phyloP scores from a whole-genome alignment of 30 jellyfish, hydroid and myxozoan species.

The Aurelia sp. region DNA sequence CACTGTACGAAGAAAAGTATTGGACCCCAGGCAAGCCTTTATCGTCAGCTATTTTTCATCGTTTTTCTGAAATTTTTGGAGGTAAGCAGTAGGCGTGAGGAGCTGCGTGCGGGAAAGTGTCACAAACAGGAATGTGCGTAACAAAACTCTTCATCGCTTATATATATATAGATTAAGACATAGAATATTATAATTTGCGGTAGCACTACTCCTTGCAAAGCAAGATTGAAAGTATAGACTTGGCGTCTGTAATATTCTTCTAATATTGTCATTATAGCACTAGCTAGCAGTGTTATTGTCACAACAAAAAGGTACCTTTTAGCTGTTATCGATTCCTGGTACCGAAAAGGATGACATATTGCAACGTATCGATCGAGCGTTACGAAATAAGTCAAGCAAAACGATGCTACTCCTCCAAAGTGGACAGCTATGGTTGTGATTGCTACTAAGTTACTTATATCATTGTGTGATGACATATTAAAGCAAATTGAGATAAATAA shows the following conservation, averaged over 20 bases:
- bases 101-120: too few species aligned
- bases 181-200: background rate
- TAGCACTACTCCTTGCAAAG: background rate
- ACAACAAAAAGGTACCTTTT: background rate
- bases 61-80: too few species aligned
- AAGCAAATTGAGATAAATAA: background rate
- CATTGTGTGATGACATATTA: background rate
- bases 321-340: background rate
- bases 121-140: too few species aligned
- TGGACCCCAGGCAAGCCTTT: too few species aligned
- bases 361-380: constrained; percentile 27
- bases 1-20: too few species aligned
- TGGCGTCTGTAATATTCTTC: background rate
- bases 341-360: constrained; percentile 10
- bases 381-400: background rate
- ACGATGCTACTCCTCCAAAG: background rate
- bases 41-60: too few species aligned
- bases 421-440: background rate
- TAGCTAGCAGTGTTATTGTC: background rate
- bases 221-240: background rate
- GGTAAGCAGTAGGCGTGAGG: too few species aligned
- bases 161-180: background rate
- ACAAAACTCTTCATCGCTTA: too few species aligned
- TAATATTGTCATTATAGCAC: background rate
- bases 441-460: background rate